Conservation (phyloP, 2,113 vertebrate species). For the Parus major region DNA sequence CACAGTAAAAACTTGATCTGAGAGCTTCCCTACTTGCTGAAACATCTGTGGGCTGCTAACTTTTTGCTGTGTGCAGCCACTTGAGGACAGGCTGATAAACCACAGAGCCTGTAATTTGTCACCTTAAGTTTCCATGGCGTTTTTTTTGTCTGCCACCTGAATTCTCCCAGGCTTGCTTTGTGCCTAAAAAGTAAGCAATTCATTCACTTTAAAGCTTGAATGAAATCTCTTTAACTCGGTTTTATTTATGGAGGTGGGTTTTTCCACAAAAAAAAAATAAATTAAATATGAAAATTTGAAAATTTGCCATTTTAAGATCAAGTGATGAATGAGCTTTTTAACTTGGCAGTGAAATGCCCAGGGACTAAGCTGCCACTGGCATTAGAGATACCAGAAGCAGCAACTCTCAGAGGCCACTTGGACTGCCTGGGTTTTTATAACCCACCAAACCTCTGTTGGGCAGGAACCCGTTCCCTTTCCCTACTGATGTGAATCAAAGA, state of each 20-base stretch:
- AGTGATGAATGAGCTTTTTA: not conserved
- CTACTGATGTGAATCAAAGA: not conserved
- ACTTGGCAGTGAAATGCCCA: not conserved
- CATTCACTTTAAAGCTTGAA: not conserved
- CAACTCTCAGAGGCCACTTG: not conserved
- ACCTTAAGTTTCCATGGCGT: rapidly evolving
- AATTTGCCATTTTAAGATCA: not conserved
- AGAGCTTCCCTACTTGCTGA: not conserved
- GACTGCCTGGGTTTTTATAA: not conserved
- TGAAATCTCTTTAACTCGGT: not conserved
- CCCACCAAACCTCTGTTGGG: not conserved
- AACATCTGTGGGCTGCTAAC: not conserved
- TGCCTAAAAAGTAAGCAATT: not conserved
- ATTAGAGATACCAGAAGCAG: not conserved
- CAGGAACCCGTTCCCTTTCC: not conserved
- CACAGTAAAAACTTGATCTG: not conserved
- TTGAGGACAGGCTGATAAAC: not conserved
- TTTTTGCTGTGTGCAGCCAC: not conserved
- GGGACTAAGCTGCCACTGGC: not conserved
- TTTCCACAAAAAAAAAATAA: not conserved
- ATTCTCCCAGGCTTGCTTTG: not conserved
- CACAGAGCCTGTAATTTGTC: not conserved
- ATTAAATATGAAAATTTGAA: not conserved
- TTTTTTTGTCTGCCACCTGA: not conserved
- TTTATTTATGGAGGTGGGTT: not conserved